A percentile compares a stretch with the other conserved stretches of the same genome.
phyloP scores from a whole-genome alignment of 2,797 vertebrate genomes.

The Gila robusta region DNA sequence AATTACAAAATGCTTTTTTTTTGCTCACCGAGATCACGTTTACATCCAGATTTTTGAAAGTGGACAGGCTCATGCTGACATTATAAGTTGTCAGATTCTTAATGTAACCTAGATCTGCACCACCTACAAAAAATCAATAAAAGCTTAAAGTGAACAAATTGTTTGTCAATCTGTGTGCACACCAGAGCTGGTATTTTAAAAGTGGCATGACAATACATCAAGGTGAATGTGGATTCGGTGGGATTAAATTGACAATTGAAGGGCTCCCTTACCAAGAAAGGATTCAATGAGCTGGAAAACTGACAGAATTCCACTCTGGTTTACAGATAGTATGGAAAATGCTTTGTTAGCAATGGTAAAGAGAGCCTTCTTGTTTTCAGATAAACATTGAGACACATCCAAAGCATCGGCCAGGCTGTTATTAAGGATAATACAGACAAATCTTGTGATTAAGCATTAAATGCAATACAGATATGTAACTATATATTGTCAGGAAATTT shows the following conservation, averaged over 20 bases:
- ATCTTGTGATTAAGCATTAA: not conserved
- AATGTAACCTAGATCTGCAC: slow-evolving; percentile 39
- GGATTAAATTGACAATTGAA: not conserved
- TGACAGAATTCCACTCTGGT: fast-evolving
- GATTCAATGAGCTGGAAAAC: slow-evolving; percentile 24
- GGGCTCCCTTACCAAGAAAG: slow-evolving; percentile 34
- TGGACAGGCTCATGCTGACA: slow-evolving; percentile 51
- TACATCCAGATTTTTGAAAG: slow-evolving; percentile 46
- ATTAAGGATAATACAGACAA: not conserved
- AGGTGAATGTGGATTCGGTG: not conserved
- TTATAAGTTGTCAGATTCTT: slow-evolving; percentile 10
- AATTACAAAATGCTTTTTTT: not conserved
- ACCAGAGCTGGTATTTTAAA: not conserved
- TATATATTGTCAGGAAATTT: not conserved
- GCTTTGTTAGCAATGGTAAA: slow-evolving; percentile 42
- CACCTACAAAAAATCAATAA: slow-evolving; percentile 33
- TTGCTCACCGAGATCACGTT: slow-evolving; percentile 19
- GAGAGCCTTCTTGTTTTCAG: slow-evolving; percentile 43
- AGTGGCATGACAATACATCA: not conserved
- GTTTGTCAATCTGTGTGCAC: not conserved
- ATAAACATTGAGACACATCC: slow-evolving; percentile 41
- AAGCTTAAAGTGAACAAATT: not conserved
- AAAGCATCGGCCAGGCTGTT: slow-evolving; percentile 43
- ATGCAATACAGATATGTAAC: not conserved
- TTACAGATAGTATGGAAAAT: not conserved